A percentile compares a stretch with the other conserved stretches of the same genome.
phyloP scores from a whole-genome alignment of 2,797 vertebrate species.

The Falco berigora region DNA sequence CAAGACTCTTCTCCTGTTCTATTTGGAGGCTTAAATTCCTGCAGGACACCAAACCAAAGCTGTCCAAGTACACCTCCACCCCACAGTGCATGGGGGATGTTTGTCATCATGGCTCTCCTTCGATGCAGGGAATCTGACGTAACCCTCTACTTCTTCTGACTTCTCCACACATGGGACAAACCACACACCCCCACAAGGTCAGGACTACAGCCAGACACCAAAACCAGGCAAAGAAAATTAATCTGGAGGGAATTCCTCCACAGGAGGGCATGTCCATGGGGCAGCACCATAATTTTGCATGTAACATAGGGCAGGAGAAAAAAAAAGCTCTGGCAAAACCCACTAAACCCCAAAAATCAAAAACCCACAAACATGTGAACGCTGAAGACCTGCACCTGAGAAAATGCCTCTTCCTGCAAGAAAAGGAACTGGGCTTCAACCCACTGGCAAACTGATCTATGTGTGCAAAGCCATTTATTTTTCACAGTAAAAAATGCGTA shows the following conservation, averaged over 20 bases:
- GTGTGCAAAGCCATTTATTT: neutral
- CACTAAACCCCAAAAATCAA: neutral
- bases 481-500: fast-evolving
- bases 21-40: neutral
- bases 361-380: neutral
- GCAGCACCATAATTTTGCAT: neutral
- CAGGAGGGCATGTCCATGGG: fast-evolving
- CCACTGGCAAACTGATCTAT: neutral
- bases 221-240: neutral
- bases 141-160: fast-evolving
- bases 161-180: fast-evolving
- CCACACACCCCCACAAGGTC: fast-evolving
- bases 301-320: neutral
- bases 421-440: neutral
- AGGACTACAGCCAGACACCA: fast-evolving
- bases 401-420: neutral
- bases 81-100: fast-evolving
- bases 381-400: neutral
- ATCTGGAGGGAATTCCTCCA: neutral
- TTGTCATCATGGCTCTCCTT: fast-evolving
- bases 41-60: neutral
- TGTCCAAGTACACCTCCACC: fast-evolving
- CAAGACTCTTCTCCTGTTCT: neutral
- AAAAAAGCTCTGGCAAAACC: neutral
- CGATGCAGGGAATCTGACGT: fast-evolving